A percentile compares a stretch with the other conserved stretches of the same genome.
Conservation (phyloP, 1,140 invertebrate species). For the Drosophila eugracilis region DNA sequence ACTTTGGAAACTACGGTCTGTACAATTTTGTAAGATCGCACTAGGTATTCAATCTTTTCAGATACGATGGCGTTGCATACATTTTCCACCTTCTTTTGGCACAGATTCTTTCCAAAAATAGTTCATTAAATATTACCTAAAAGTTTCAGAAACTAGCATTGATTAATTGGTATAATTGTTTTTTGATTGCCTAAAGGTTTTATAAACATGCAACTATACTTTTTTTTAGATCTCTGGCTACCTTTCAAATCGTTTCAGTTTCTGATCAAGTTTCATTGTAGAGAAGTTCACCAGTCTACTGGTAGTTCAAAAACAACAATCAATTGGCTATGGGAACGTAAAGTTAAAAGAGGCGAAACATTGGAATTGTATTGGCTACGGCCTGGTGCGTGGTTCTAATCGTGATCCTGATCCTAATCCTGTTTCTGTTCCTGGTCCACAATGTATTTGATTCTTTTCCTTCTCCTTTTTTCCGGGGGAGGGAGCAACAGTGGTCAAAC, state of each 20-base stretch:
- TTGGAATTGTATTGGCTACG: constrained; percentile 15
- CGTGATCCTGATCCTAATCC: constrained; percentile 20
- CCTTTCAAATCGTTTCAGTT: not conserved
- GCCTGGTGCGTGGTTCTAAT: constrained; percentile 20
- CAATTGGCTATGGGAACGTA: constrained; percentile 59
- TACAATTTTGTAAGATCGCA: not conserved
- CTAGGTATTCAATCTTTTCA: no score
- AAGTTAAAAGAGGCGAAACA: constrained; percentile 29
- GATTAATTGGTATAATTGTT: not conserved
- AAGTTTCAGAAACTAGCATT: not conserved
- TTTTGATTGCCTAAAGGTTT: constrained; percentile 1
- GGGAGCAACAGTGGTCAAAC: constrained; percentile 61
- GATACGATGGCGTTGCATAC: not conserved
- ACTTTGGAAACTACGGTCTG: not conserved
- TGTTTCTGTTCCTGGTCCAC: constrained; percentile 28
- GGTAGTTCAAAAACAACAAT: constrained; percentile 46
- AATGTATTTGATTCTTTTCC: constrained; percentile 13
- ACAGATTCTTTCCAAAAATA: not conserved
- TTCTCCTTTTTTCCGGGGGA: constrained; percentile 4
- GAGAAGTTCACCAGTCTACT: not conserved
- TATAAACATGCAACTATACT: not conserved
- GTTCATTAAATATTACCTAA: not conserved
- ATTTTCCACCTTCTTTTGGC: not conserved
- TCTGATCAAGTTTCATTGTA: not conserved
- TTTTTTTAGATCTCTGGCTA: not conserved